These are phyloP conservation scores for Colaptes auratus DNA, from an alignment of 2,113 vertebrate species.

Conservation along the genomic window DNA sequence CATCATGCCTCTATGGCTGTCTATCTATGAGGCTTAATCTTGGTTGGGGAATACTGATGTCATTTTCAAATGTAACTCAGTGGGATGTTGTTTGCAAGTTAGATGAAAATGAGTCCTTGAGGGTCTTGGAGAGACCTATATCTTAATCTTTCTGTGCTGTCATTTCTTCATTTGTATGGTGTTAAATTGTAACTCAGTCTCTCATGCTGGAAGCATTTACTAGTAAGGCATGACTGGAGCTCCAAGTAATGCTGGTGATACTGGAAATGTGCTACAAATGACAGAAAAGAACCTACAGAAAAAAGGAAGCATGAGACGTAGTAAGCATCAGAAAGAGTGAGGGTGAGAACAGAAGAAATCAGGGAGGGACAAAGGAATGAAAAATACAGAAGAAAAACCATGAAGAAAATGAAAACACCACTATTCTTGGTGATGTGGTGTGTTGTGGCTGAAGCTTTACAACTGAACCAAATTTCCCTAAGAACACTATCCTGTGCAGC, in stretches of 20 bases:
- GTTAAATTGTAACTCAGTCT: not conserved
- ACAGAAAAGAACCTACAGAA: not conserved
- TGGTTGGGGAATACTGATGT: not conserved
- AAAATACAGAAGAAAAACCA: not conserved
- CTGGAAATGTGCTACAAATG: not conserved
- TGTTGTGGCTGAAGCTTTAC: not conserved
- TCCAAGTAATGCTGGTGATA: not conserved
- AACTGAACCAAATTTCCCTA: not conserved
- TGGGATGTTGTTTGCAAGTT: not conserved
- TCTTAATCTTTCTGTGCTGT: not conserved
- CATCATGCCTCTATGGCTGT: not conserved
- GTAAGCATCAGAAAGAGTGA: not conserved
- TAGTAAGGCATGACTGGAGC: not conserved
- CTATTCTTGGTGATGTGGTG: fast-evolving
- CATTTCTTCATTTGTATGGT: not conserved
- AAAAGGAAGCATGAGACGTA: not conserved
- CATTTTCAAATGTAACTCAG: not conserved
- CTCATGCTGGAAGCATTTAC: not conserved
- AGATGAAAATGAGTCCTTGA: not conserved
- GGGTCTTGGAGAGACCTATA: not conserved
- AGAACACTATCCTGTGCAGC: not conserved
- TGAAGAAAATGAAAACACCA: not conserved
- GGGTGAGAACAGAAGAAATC: not conserved
- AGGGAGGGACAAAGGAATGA: not conserved
- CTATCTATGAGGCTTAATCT: not conserved